A percentile compares a stretch with the other conserved stretches of the same genome.
These are phyloP conservation scores for Synergus itoensis DNA, from an alignment of 2,888 invertebrate genomes.

Conservation along the genomic window DNA sequence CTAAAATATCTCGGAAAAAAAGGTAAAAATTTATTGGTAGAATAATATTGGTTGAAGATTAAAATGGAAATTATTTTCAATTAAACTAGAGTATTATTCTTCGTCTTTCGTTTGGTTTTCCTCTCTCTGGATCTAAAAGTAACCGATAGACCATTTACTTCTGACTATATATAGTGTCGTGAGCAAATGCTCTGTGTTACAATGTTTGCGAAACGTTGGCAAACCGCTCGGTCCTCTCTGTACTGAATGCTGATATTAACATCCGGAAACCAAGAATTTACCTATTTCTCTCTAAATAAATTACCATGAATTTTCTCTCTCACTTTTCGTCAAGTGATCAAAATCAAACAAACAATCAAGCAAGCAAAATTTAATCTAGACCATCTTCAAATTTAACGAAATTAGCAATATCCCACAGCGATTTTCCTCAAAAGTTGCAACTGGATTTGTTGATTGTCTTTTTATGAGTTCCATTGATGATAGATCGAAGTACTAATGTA, in stretches of 20 bases:
- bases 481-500: background rate
- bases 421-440: background rate
- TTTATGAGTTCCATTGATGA: background rate
- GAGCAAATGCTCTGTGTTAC: constrained; percentile 27
- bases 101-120: background rate
- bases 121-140: constrained; percentile 7
- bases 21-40: background rate
- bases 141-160: background rate
- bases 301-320: constrained; percentile 3
- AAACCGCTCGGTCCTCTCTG: background rate
- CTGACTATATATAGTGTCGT: constrained; percentile 4
- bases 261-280: constrained; percentile 29
- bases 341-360: background rate
- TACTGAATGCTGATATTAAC: background rate
- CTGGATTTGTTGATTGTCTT: background rate
- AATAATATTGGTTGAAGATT: background rate
- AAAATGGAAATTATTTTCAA: constrained; percentile 2
- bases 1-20: background rate
- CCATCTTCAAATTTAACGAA: background rate
- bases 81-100: constrained; percentile 14
- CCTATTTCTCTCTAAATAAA: constrained; percentile 22
- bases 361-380: background rate
- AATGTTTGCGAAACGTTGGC: constrained; percentile 38
- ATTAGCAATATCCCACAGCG: background rate
- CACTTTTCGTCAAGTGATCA: background rate